These are phyloP conservation scores for Drosophila oshimai DNA, from an alignment of 1,140 invertebrate genomes.

Conservation along the genomic window DNA sequence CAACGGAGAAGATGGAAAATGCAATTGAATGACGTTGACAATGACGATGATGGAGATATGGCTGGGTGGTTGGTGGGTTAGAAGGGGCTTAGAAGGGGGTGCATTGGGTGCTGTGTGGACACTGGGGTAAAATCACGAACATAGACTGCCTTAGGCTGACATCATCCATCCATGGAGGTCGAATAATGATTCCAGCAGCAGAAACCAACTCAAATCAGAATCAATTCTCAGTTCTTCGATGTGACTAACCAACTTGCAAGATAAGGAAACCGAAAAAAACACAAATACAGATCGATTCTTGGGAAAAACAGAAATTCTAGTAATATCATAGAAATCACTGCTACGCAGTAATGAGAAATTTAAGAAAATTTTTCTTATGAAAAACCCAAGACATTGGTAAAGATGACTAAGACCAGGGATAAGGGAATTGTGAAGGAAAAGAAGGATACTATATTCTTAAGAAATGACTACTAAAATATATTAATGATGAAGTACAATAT, in stretches of 20 bases:
- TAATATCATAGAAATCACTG: not conserved
- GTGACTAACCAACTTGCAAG: conserved; percentile 22
- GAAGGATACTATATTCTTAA: no score
- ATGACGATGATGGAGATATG: conserved; percentile 56
- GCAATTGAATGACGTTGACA: conserved; percentile 58
- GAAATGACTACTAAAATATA: not conserved
- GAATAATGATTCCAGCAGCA: conserved; percentile 15
- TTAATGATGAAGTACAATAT: no score
- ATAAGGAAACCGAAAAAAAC: conserved; percentile 11
- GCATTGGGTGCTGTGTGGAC: conserved; percentile 4
- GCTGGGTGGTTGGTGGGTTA: not conserved
- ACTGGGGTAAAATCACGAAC: conserved; percentile 35
- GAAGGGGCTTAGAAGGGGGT: not conserved
- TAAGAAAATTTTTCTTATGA: not conserved
- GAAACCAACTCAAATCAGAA: conserved; percentile 24
- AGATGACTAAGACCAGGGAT: not conserved
- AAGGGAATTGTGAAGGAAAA: not conserved
- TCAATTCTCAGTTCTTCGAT: not conserved
- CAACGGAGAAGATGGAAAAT: conserved; percentile 31
- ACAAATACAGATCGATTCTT: not conserved
- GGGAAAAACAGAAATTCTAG: not conserved
- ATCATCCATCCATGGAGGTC: conserved; percentile 42
- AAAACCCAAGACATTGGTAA: not conserved
- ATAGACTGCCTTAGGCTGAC: conserved; percentile 31
- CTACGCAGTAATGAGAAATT: not conserved